phyloP scores from a whole-genome alignment of 2,888 invertebrate species.

The Strigamia crassipes region DNA sequence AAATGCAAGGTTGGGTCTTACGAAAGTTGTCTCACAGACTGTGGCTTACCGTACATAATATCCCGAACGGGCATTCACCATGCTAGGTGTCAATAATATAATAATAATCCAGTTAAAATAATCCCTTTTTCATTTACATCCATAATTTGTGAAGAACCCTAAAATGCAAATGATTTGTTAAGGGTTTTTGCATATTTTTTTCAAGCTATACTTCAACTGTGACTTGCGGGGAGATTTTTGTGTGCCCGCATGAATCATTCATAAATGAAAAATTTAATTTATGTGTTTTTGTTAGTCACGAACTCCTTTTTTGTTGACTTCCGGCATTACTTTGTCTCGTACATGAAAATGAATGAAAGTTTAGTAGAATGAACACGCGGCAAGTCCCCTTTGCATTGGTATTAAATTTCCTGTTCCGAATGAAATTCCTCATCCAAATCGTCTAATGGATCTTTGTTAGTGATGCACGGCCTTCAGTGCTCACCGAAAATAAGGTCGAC shows the following conservation, averaged over 20 bases:
- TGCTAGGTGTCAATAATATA: too few species aligned
- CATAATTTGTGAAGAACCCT: too few species aligned
- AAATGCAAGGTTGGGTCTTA: too few species aligned
- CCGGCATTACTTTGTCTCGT: neutral
- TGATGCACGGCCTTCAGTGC: slow-evolving; percentile 41
- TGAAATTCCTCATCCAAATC: slow-evolving; percentile 41
- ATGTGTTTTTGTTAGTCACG: neutral
- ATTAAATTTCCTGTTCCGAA: slow-evolving; percentile 39
- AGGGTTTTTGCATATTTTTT: too few species aligned
- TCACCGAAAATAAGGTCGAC: slow-evolving; percentile 44
- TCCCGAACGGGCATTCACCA: too few species aligned
- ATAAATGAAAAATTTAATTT: neutral
- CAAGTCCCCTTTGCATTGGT: neutral
- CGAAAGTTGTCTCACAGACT: too few species aligned
- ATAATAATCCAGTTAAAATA: too few species aligned
- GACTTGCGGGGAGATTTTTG: neutral
- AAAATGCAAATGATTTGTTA: too few species aligned
- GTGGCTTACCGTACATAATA: too few species aligned
- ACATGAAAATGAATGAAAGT: neutral
- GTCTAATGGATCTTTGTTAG: slow-evolving; percentile 20
- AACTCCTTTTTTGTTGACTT: neutral
- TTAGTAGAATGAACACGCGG: neutral
- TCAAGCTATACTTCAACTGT: too few species aligned
- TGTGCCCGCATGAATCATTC: neutral
- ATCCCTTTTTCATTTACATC: too few species aligned